Conservation (phyloP, 2,888 invertebrate genomes). For the Pheosia gnoma region DNA sequence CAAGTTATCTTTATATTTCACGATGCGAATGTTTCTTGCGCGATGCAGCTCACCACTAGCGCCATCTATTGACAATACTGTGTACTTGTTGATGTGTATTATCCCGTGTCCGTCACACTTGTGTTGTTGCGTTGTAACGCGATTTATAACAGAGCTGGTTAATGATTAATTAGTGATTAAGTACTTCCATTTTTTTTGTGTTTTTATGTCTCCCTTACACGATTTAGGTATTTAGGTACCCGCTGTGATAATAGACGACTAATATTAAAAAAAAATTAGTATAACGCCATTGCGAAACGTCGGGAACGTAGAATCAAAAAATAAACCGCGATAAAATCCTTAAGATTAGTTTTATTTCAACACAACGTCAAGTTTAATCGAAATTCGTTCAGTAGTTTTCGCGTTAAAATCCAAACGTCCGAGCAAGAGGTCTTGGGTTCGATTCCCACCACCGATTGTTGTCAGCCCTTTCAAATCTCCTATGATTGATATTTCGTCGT, state of each 20-base stretch:
- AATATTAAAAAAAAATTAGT: background rate
- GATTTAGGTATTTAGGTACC: constrained; percentile 10
- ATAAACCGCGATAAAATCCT: too few species aligned
- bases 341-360: too few species aligned
- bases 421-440: constrained; percentile 1
- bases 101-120: constrained; percentile 20
- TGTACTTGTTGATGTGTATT: constrained; percentile 2
- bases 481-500: too few species aligned
- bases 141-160: constrained; percentile 25
- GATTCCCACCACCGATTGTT: background rate
- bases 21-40: background rate
- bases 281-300: too few species aligned
- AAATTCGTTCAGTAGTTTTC: too few species aligned
- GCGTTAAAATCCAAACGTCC: too few species aligned
- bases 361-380: too few species aligned
- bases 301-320: too few species aligned
- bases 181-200: background rate
- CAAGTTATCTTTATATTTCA: background rate
- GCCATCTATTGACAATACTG: constrained; percentile 15
- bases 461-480: too few species aligned
- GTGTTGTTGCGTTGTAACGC: constrained; percentile 22
- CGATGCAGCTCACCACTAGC: background rate
- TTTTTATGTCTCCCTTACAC: constrained; percentile 21
- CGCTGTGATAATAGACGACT: background rate
- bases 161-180: background rate